Conservation (phyloP, 2,113 vertebrate genomes). For the Actinemys pallida region DNA sequence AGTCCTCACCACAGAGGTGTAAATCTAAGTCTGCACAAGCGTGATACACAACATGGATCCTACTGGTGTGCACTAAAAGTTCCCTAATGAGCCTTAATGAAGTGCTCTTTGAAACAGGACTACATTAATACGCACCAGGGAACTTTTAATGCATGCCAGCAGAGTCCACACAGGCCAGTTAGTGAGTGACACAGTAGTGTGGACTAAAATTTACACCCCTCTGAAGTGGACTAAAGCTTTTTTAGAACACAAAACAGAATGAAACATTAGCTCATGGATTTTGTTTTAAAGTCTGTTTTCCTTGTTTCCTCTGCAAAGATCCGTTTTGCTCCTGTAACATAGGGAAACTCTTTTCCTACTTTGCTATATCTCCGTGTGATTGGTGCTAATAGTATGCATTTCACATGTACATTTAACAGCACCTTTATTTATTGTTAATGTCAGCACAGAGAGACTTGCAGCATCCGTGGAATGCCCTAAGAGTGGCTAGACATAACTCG, state of each 20-base stretch:
- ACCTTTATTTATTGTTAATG: conserved; percentile 51
- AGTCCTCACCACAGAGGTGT: not conserved
- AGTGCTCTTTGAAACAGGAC: not conserved
- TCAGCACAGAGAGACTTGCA: not conserved
- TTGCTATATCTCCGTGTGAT: conserved; percentile 22
- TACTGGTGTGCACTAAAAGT: not conserved
- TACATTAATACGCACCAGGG: not conserved
- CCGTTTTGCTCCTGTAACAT: not conserved
- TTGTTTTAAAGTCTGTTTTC: conserved; percentile 14
- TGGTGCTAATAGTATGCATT: conserved; percentile 28
- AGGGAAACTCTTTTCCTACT: conserved; percentile 7
- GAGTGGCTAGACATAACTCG: conserved; percentile 25
- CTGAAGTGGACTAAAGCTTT: not conserved
- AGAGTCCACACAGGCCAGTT: not conserved
- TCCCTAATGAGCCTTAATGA: not conserved
- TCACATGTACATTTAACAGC: conserved; percentile 17
- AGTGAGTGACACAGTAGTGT: not conserved
- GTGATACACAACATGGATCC: not conserved
- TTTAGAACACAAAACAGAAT: not conserved
- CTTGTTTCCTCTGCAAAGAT: conserved; percentile 23
- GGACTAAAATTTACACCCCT: not conserved
- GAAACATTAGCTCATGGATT: not conserved
- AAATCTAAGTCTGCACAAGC: not conserved
- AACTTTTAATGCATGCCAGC: not conserved
- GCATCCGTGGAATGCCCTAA: not conserved